These are phyloP conservation scores for Hippoglossus hippoglossus DNA, from an alignment of 2,797 vertebrate genomes.

Conservation along the genomic window DNA sequence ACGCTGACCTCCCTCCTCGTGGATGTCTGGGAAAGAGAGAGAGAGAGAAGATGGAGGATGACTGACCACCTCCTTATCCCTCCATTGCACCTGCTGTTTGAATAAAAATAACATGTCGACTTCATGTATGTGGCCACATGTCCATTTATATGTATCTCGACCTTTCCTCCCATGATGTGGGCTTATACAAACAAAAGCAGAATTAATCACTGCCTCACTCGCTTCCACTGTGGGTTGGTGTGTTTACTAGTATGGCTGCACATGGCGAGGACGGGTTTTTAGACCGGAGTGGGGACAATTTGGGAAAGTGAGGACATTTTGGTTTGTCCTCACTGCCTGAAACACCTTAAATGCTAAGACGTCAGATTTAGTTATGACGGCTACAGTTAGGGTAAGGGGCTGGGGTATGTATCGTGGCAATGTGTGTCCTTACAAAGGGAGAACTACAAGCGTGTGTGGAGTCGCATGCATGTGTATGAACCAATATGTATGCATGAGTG, in stretches of 20 bases:
- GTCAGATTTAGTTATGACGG: too few relatives aligned
- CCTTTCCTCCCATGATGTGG: constrained; percentile 14
- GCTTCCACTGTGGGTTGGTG: neutral
- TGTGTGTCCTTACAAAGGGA: neutral
- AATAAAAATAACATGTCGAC: constrained; percentile 2
- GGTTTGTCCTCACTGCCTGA: too few relatives aligned
- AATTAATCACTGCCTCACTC: constrained; percentile 1
- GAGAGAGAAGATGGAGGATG: constrained; percentile 23
- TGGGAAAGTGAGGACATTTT: too few relatives aligned
- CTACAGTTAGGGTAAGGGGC: neutral
- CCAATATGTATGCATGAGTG: constrained; percentile 78
- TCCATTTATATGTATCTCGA: constrained; percentile 38
- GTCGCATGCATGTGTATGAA: constrained; percentile 65
- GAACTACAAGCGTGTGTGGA: constrained; percentile 8
- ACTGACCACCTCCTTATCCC: constrained; percentile 19
- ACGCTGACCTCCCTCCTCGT: constrained; percentile 90
- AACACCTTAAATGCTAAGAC: too few relatives aligned
- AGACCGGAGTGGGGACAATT: too few relatives aligned
- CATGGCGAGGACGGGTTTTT: too few relatives aligned
- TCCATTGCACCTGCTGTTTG: constrained; percentile 7
- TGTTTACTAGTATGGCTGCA: too few relatives aligned
- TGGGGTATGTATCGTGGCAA: neutral
- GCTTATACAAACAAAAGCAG: constrained; percentile 21
- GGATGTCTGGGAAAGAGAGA: constrained; percentile 85
- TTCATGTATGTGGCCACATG: constrained; percentile 1